A percentile compares a stretch with the other conserved stretches of the same genome.
Evolutionary conservation across 2,888 invertebrate species (phyloP).

Genomic region (Agrotis segetum): DNA sequence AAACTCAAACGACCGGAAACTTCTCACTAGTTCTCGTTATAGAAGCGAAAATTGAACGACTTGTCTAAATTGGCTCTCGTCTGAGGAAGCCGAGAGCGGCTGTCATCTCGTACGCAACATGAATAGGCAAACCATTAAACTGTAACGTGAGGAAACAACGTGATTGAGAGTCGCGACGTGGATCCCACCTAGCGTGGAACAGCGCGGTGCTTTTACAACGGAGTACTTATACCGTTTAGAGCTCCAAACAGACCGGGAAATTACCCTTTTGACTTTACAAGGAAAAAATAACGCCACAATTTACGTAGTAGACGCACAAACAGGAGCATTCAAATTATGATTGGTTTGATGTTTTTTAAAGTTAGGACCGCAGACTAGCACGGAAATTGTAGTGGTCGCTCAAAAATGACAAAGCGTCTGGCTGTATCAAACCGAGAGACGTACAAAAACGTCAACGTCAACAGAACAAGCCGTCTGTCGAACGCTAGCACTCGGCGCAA

Average conservation of each 20-base stretch:
- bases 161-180: conserved; percentile 66
- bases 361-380: conserved; percentile 69
- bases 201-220: conserved; percentile 50
- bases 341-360: conserved; percentile 69
- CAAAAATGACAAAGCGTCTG: conserved; percentile 82
- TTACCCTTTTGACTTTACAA: conserved; percentile 48
- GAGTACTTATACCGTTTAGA: conserved; percentile 55
- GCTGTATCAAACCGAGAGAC: conserved; percentile 75
- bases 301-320: conserved; percentile 55
- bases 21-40: conserved; percentile 69
- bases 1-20: conserved; percentile 73
- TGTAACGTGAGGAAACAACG: conserved; percentile 69
- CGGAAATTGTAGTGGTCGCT: conserved; percentile 79
- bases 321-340: conserved; percentile 52
- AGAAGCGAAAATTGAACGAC: conserved; percentile 73
- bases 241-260: conserved; percentile 43
- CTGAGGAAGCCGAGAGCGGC: conserved; percentile 68
- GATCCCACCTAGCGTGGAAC: conserved; percentile 41
- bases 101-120: conserved; percentile 72
- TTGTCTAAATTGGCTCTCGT: conserved; percentile 76
- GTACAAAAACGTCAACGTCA: conserved; percentile 81
- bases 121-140: conserved; percentile 71
- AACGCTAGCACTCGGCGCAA: conserved; percentile 76
- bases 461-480: conserved; percentile 76
- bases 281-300: conserved; percentile 20